Percentiles rank a stretch among this genome's conserved stretches.
phyloP scores from a whole-genome alignment of 2,888 invertebrate genomes.

The Carcina quercana region DNA sequence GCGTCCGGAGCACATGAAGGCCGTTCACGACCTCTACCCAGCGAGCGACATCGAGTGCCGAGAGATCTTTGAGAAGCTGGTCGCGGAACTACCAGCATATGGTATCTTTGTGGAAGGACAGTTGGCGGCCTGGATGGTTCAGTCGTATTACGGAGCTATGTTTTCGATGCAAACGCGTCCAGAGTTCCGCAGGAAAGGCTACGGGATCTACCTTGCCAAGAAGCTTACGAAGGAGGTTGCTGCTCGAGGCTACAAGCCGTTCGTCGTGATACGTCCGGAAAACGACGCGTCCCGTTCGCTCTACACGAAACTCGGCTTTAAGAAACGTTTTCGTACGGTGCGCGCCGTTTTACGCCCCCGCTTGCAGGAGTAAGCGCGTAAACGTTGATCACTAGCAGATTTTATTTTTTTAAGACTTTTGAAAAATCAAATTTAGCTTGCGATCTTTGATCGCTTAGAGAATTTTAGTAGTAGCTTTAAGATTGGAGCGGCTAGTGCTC shows the following conservation, averaged over 20 bases:
- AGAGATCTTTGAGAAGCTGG: constrained; percentile 86
- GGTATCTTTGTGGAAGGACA: constrained; percentile 85
- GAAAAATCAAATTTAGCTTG: constrained; percentile 69
- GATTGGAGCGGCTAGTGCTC: constrained; percentile 61
- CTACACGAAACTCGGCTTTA: constrained; percentile 88
- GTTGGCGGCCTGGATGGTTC: constrained; percentile 93
- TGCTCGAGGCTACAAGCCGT: constrained; percentile 85
- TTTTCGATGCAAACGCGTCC: constrained; percentile 93
- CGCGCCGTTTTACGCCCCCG: constrained; percentile 82
- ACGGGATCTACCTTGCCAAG: constrained; percentile 83
- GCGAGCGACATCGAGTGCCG: constrained; percentile 92
- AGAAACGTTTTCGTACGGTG: constrained; percentile 85
- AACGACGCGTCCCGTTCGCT: constrained; percentile 90
- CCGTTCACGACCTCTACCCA: constrained; percentile 90
- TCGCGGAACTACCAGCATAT: constrained; percentile 84
- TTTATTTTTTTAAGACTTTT: constrained; percentile 75
- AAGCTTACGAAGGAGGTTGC: constrained; percentile 78
- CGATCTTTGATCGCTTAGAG: constrained; percentile 69
- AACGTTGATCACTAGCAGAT: constrained; percentile 66
- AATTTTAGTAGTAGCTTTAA: constrained; percentile 71
- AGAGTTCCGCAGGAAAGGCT: constrained; percentile 82
- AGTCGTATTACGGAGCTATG: constrained; percentile 93
- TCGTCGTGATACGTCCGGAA: constrained; percentile 89
- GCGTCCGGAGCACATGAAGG: constrained; percentile 84
- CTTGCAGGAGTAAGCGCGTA: constrained; percentile 51